Conservation (phyloP, 2,113 vertebrate genomes). For the Oreochromis niloticus region DNA sequence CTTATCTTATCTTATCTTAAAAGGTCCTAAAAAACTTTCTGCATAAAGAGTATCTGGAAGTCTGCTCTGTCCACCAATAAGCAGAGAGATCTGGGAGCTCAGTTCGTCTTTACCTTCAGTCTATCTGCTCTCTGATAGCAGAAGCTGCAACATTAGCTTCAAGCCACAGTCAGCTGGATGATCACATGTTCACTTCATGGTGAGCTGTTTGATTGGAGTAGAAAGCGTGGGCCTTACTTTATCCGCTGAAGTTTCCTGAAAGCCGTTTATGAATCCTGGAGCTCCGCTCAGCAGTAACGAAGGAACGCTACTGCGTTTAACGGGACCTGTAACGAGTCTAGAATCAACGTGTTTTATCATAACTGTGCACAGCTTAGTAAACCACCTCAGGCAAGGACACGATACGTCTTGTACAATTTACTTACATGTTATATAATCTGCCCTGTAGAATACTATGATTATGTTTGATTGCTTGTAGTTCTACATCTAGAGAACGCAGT, state of each 20-base stretch:
- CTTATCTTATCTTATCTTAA: too few species aligned
- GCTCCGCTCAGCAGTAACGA: not conserved
- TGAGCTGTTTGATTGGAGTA: not conserved
- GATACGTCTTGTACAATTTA: not conserved
- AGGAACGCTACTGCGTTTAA: not conserved
- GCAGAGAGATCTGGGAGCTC: not conserved
- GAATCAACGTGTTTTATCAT: not conserved
- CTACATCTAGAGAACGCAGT: not conserved
- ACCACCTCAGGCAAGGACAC: not conserved
- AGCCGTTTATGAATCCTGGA: not conserved
- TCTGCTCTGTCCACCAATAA: not conserved
- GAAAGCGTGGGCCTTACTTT: not conserved
- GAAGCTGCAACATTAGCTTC: not conserved
- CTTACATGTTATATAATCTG: not conserved
- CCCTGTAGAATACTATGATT: not conserved
- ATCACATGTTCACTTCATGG: not conserved
- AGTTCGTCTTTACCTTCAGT: not conserved
- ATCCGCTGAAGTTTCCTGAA: not conserved
- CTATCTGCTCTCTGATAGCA: not conserved
- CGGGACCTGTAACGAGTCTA: not conserved
- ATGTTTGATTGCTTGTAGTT: not conserved
- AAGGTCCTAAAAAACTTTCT: too few species aligned
- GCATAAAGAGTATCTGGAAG: too few species aligned
- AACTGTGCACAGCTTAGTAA: not conserved
- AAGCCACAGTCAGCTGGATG: not conserved